Base-by-base conservation (phyloP, 2,888 invertebrate genomes). In the Dynastes grantii region DNA sequence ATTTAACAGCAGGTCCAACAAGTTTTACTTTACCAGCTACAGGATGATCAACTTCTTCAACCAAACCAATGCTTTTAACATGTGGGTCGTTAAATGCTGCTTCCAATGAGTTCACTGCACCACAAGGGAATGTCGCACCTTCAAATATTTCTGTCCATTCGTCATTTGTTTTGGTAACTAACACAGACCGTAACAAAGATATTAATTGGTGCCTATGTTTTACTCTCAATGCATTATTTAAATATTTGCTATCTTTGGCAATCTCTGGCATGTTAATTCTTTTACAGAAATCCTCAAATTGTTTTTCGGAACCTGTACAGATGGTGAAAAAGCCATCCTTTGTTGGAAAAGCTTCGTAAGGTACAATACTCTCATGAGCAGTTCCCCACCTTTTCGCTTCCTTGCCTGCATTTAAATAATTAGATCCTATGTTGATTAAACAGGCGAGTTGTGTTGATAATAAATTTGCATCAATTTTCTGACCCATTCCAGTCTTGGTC, bases 391-490 rank as follows among this genome's bases (percentile, higher is more conserved):
- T 91, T 78, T 91, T 90, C 0, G 95, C 95, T 84, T 96, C 96
- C 32, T 85, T 90, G 0, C 94, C 94, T 67, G 94, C 94, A 88
- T 98, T 99, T 40, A 99, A 90, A 88, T 96, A 98, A 89, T 96
- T 97, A 0, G 95, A 94, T 0, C 94, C 98, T 11, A 98, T 91
- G 87, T 98, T 98, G 29, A 96, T 95, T 87, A 99, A 91, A 84
- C 94, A 93, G 0, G 97, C 93, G 51, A 98, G 92, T 91, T 98
- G 98, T 0, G 98, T 97, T 0, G 97, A 96, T 0, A 99, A 89
- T n/a, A 99, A 91, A 89, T 98, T 94, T 85, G 97, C 97, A 85
- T 98, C 97, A 76, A 99, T 96, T 90, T 95, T 96, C 86, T 98
- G 98, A 0, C 99, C 99, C 81, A 88, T 88, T 0, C 96, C 95